A percentile compares a stretch with the other conserved stretches of the same genome.
phyloP scores from a whole-genome alignment of 2,888 invertebrate genomes.

The Meiosimyza decipiens region DNA sequence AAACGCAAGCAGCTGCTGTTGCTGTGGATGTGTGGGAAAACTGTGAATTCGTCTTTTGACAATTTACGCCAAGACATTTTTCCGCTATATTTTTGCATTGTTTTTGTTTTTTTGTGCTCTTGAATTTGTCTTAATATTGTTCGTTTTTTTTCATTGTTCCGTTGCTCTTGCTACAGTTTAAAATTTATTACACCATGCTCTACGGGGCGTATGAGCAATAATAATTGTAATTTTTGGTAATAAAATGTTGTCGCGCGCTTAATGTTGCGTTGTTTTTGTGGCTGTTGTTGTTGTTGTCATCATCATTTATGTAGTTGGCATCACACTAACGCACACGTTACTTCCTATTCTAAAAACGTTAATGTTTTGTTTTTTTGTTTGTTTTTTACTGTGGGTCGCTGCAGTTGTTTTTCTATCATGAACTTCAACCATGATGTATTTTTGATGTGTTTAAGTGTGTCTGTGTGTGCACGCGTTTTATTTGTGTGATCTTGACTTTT shows the following conservation, averaged over 20 bases:
- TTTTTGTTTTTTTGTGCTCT: no score
- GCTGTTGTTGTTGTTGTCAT: no score
- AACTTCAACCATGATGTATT: constrained; percentile 7
- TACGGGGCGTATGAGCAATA: constrained; percentile 14
- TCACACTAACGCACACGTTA: no score
- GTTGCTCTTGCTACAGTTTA: background rate
- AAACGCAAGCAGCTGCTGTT: background rate
- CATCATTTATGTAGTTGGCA: no score
- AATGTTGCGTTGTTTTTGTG: no score
- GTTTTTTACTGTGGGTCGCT: background rate
- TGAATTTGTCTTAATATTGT: background rate
- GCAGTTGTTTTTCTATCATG: background rate
- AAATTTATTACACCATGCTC: constrained; percentile 2
- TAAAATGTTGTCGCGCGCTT: background rate
- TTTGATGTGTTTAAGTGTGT: background rate
- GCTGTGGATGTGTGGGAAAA: background rate
- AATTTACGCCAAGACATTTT: background rate
- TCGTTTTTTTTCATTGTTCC: background rate
- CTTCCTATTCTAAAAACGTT: no score
- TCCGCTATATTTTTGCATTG: no score
- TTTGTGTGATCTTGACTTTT: background rate
- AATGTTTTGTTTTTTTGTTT: no score
- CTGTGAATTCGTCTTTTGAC: background rate
- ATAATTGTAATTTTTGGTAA: constrained; percentile 15
- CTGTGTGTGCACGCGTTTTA: background rate